Base-by-base conservation (phyloP, 2,888 invertebrate species). In the Limnephilus marmoratus region DNA sequence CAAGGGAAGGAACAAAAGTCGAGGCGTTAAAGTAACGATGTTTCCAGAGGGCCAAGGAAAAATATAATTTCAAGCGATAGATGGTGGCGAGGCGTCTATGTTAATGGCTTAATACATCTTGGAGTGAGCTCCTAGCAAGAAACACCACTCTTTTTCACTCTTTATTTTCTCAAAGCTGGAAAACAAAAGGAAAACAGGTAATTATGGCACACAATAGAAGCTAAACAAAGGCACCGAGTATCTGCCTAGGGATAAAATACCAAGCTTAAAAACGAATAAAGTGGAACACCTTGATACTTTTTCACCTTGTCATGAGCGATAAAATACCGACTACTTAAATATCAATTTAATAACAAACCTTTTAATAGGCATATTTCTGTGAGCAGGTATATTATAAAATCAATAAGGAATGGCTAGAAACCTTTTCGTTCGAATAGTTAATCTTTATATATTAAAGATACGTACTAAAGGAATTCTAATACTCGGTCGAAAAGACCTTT, bases 51-150 rank as follows among this genome's bases (percentile, higher is more conserved):
- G 15, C 45, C 45, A 24, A 31, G 80, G 88, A 80, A 88, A 88
- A 68, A 88, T 80, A 88, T 88, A 88, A 88, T 88, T 88, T 88
- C 68, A 24, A 88, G 37, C 88, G 37, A 88, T 88, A 53, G 88
- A 88, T 88, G 88, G 31, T 88, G 18, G 41, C 18, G 2, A 86
- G 68, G 88, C 88, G 88, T 81, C 41, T 45, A 90, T 81, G 90
- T 89, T 89, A 90, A 90, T 90, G 90, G 80, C 90, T 90, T 80
- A 90, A 90, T 90, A 81, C 81, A 90, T 90, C 90, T 90, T n/a
- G 81, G 45, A 81, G 80, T 34, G 49, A 49, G 31, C 34, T 68
- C 29, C 34, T 18, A n/a, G 37, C 34, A 88, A 68, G 45, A 81
- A 90, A 90, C 45, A 34, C 41, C n/a, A 37, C 31, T 15, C 29